Evolutionary conservation across 2,888 invertebrate species (phyloP), one percentile per base, ranked within the genome.

Genomic region (Drymonia ruficornis): DNA sequence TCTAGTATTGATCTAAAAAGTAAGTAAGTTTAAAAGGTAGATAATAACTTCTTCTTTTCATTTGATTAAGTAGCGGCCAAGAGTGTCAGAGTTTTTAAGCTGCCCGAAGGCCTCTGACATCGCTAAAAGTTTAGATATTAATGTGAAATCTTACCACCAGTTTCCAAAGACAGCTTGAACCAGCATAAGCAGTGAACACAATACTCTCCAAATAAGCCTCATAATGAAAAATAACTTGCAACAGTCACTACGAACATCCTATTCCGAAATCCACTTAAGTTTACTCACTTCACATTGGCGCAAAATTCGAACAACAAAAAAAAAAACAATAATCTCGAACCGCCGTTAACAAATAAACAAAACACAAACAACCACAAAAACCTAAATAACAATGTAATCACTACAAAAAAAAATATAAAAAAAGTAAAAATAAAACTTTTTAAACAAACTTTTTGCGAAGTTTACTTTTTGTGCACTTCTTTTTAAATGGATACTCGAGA

Each of bases 171-270:
- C 91, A 48, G 84, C 85, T 65, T 91, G 85, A 59, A 85, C 77
- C 52, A 90, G 71, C 53, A 91, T 67, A 50, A 90, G 70, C 57
- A 89, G 71, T 62, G 75, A 82, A 66, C 83, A 86, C 71, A 88
- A 69, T 72, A 89, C 79, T 85, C 84, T 88, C 87, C 87, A 87
- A 80, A 89, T 76, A 67, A 89, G 76, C 88, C 83, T 86, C 91
- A 92, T 91, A 60, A 63, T 83, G 84, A 74, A 70, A 67, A 73
- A 79, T 78, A 75, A 76, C 74, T 70, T 64, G 67, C 63, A 65
- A 65, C 70, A 66, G 72, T 78, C 78, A 77, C 81, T 78, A 66
- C 57, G 66, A 80, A 74, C 74, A 81, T 82, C 79, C 74, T 65
- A 62, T 65, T 65, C 61, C 61, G 61, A 65, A 58, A 65, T 63